These are phyloP conservation scores for Dorcus parallelipipedus DNA, from an alignment of 2,888 invertebrate species.

Conservation along the genomic window DNA sequence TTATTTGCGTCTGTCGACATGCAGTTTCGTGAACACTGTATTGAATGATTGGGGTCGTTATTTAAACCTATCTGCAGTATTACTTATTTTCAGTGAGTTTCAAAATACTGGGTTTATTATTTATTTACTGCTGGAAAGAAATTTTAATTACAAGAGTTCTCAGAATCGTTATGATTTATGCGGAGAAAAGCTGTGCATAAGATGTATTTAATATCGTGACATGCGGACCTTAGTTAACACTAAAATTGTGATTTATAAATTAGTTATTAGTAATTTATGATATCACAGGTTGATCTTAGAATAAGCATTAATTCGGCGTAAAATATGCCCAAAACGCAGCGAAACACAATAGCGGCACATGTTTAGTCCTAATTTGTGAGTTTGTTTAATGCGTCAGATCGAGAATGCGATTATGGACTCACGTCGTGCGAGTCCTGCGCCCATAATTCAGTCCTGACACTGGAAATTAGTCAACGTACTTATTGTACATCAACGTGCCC, in stretches of 20 bases:
- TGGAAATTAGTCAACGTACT: constrained; percentile 34
- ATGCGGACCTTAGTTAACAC: no score
- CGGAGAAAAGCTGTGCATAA: no score
- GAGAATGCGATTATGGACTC: constrained; percentile 39
- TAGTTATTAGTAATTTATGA: no score
- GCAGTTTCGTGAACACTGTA: background rate
- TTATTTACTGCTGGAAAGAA: no score
- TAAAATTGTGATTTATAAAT: no score
- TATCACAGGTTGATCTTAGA: background rate
- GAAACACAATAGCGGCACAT: constrained; percentile 41
- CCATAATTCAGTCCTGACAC: constrained; percentile 40
- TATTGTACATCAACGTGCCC: constrained; percentile 1
- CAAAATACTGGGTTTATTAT: no score
- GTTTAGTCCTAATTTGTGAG: constrained; percentile 45
- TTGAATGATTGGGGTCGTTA: background rate
- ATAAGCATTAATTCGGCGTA: background rate
- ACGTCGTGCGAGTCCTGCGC: constrained; percentile 33
- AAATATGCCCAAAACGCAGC: constrained; percentile 26
- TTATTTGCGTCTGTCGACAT: background rate
- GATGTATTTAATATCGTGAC: no score
- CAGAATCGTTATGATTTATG: no score
- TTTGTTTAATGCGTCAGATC: constrained; percentile 42
- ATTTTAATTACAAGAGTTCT: no score
- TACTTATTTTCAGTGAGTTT: no score
- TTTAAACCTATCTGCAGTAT: no score